These are phyloP conservation scores for Meloidogyne hapla DNA, from an alignment of 1,140 invertebrate species.

Conservation along the genomic window DNA sequence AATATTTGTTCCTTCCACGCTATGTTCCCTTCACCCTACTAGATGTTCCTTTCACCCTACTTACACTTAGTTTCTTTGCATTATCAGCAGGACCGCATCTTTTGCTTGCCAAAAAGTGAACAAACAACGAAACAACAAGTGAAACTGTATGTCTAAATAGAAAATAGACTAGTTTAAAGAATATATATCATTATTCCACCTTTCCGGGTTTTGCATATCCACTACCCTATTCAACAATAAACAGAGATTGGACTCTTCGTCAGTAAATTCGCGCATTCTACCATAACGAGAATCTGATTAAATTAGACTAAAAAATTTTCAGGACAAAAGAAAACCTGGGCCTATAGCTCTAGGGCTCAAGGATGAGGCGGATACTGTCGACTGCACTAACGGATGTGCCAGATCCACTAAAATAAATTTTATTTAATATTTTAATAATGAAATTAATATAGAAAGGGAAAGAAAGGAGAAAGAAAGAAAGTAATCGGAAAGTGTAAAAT, in stretches of 20 bases:
- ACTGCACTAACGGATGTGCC: neutral
- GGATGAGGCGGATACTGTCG: neutral
- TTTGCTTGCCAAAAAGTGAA: conserved; percentile 74
- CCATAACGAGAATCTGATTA: conserved; percentile 33
- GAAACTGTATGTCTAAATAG: conserved; percentile 73
- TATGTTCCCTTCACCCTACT: no score
- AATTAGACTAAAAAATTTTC: neutral
- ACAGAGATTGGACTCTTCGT: conserved; percentile 69
- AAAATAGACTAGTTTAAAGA: neutral
- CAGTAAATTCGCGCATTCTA: conserved; percentile 67
- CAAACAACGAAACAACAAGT: conserved; percentile 87
- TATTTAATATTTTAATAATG: neutral
- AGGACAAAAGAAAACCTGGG: neutral
- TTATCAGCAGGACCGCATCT: conserved; percentile 68
- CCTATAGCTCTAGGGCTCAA: neutral
- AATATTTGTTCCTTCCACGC: no score
- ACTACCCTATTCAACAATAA: conserved; percentile 73
- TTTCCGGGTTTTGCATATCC: conserved; percentile 88
- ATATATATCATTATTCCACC: conserved; percentile 75
- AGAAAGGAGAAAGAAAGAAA: neutral
- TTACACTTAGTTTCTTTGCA: conserved; percentile 69
- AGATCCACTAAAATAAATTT: conserved; percentile 7
- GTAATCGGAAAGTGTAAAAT: neutral
- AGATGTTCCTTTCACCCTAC: neutral
- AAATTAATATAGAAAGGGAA: conserved; percentile 1